Percentiles rank a stretch among this genome's conserved stretches.
These are phyloP conservation scores for Acipenser oxyrinchus DNA, from an alignment of 2,797 vertebrate genomes.

Conservation along the genomic window DNA sequence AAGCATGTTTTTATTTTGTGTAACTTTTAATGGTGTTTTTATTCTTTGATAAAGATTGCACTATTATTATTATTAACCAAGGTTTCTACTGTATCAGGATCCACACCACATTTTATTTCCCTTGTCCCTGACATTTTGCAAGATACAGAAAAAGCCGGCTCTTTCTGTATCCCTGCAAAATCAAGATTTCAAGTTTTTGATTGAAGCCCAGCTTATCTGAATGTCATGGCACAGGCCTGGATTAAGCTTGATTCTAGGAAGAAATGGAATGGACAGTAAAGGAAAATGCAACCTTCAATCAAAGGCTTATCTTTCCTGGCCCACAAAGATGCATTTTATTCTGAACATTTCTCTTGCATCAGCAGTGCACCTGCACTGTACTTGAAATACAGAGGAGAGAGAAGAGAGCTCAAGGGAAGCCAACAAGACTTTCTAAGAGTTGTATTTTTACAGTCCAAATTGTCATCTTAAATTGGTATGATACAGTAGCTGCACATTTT, in stretches of 20 bases:
- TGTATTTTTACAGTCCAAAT: too few relatives aligned
- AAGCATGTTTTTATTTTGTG: too few relatives aligned
- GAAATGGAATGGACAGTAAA: conserved; percentile 2
- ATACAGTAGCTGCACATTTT: too few relatives aligned
- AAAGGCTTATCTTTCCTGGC: not conserved
- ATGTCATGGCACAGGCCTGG: not conserved
- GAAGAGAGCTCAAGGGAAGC: not conserved
- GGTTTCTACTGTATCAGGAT: too few relatives aligned
- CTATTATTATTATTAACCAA: too few relatives aligned
- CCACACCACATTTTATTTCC: not conserved
- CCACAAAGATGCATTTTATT: not conserved
- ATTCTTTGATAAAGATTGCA: too few relatives aligned
- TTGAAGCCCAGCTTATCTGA: not conserved
- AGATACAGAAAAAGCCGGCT: not conserved
- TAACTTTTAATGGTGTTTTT: too few relatives aligned
- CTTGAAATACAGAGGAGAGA: not conserved
- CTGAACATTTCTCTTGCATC: not conserved
- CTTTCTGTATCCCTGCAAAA: not conserved
- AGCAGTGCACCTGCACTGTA: not conserved
- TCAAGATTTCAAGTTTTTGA: not conserved
- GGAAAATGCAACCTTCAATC: not conserved
- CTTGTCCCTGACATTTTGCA: not conserved
- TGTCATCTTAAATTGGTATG: too few relatives aligned
- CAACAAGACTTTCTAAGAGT: not conserved
- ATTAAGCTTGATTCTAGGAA: not conserved